Percentiles rank a stretch among this genome's conserved stretches.
Evolutionary conservation across 2,797 vertebrate species (phyloP).

Genomic region (Mycteria americana): DNA sequence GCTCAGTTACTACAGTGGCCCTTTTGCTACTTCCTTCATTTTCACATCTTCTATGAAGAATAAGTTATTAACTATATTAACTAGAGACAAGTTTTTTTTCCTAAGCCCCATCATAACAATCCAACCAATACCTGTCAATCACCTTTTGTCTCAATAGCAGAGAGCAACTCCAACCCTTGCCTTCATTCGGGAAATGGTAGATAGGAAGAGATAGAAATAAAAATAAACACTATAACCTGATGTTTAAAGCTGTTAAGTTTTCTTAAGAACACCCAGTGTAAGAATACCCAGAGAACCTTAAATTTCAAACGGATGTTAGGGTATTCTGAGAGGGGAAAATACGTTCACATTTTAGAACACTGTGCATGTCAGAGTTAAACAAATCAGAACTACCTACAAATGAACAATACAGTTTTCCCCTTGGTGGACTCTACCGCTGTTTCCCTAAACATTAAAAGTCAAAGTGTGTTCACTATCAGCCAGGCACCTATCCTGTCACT

Average conservation of each 20-base stretch:
- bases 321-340: neutral
- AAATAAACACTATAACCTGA: neutral
- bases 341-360: neutral
- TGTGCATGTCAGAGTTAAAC: neutral
- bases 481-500: neutral
- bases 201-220: neutral
- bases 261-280: neutral
- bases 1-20: neutral
- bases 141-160: neutral
- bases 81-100: neutral
- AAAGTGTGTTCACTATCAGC: neutral
- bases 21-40: neutral
- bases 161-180: neutral
- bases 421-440: neutral
- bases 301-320: neutral
- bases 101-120: neutral
- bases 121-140: neutral
- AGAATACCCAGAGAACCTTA: neutral
- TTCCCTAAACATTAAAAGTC: conserved; percentile 3
- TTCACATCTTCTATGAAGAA: neutral
- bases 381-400: conserved; percentile 30
- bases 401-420: neutral
- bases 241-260: neutral
- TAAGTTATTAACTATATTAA: neutral
- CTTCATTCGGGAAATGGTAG: neutral